Evolutionary conservation across 1,140 invertebrate genomes (phyloP).

Genomic region (Triops cancriformis): DNA sequence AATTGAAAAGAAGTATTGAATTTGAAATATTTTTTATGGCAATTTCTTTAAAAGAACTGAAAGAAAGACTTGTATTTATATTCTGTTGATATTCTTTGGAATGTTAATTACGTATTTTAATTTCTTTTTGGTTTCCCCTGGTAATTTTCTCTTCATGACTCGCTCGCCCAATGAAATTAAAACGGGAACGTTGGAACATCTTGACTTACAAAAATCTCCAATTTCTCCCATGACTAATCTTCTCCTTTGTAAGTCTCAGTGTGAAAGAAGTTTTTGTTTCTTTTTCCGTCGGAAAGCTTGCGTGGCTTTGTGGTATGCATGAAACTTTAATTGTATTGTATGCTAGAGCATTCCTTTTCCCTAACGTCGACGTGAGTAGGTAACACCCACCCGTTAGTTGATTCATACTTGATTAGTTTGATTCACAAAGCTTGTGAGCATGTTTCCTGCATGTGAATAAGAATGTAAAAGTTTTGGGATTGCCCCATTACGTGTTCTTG

Average conservation of each 20-base stretch:
- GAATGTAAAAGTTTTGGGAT: too few species aligned
- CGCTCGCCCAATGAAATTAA: constrained; percentile 58
- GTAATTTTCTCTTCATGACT: not conserved
- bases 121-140: not conserved
- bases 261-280: not conserved
- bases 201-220: constrained; percentile 65
- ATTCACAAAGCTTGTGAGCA: not conserved
- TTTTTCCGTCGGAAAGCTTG: not conserved
- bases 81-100: constrained; percentile 9
- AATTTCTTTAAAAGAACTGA: not conserved
- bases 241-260: not conserved
- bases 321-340: not conserved
- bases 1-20: not conserved
- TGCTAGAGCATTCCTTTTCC: not conserved
- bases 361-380: not conserved
- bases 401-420: not conserved
- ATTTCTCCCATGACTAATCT: constrained; percentile 5
- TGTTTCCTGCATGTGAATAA: not conserved
- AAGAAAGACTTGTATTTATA: not conserved
- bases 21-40: constrained; percentile 1
- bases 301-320: not conserved
- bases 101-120: not conserved
- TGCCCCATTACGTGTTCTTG: too few species aligned
- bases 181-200: constrained; percentile 84
- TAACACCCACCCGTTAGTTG: not conserved